Conservation (phyloP, 1,140 invertebrate genomes). For the Drosophila truncata region DNA sequence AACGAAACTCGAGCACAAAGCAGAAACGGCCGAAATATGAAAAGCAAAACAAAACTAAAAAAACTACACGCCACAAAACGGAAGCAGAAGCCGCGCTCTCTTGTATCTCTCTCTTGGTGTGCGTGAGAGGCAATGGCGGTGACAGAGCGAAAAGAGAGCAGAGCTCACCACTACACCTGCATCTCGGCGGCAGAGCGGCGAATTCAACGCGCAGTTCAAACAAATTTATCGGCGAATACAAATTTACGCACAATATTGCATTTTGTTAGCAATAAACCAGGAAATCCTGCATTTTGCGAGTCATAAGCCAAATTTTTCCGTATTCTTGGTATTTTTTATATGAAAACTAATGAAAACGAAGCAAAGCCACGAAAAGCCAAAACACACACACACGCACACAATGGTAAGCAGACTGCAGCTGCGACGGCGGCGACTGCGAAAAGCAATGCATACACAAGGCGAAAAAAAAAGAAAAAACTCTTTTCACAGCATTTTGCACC, state of each 20-base stretch:
- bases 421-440: constrained; percentile 32
- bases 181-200: constrained; percentile 27
- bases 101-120: background rate
- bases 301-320: background rate
- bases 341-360: background rate
- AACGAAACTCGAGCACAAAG: constrained; percentile 58
- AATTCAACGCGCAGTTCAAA: constrained; percentile 34
- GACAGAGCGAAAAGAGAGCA: constrained; percentile 30
- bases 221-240: constrained; percentile 51
- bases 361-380: background rate
- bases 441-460: constrained; percentile 70
- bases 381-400: constrained; percentile 8
- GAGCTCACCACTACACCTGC: constrained; percentile 72
- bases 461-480: constrained; percentile 51
- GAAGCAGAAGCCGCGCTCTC: constrained; percentile 36
- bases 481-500: constrained; percentile 47
- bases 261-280: constrained; percentile 20
- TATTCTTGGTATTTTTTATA: background rate
- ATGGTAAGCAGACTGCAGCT: constrained; percentile 5
- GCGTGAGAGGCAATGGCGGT: constrained; percentile 37
- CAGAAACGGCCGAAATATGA: constrained; percentile 63
- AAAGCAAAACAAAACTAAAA: constrained; percentile 83
- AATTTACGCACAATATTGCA: constrained; percentile 52
- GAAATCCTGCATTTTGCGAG: constrained; percentile 13
- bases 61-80: constrained; percentile 60